A percentile compares a stretch with the other conserved stretches of the same genome.
Evolutionary conservation across 2,113 vertebrate species (phyloP).

Genomic region (Otolemur garnettii): DNA sequence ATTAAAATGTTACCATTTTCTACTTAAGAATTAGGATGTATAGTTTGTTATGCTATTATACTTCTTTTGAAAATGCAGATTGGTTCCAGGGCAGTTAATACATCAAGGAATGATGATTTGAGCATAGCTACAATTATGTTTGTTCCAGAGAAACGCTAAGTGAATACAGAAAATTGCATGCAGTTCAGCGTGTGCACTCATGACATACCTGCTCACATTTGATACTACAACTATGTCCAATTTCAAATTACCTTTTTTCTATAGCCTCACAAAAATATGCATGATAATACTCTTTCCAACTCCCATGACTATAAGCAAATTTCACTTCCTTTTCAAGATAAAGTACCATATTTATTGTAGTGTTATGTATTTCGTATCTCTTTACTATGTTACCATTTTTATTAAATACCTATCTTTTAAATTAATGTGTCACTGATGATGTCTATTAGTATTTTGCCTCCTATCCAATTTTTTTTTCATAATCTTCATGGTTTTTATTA

Average conservation of each 20-base stretch:
- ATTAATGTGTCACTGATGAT: neutral
- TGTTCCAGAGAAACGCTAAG: neutral
- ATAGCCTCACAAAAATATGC: neutral
- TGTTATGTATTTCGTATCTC: neutral
- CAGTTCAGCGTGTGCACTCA: neutral
- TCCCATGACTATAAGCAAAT: neutral
- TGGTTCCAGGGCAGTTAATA: neutral
- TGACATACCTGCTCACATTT: neutral
- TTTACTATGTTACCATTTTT: neutral
- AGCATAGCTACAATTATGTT: neutral
- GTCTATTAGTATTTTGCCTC: neutral
- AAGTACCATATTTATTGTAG: neutral
- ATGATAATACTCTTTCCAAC: neutral
- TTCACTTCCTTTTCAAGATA: neutral
- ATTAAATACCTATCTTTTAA: neutral
- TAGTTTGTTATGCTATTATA: neutral
- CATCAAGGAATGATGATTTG: neutral
- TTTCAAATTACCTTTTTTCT: neutral
- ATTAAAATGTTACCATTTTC: constrained; percentile 33
- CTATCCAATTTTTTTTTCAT: neutral
- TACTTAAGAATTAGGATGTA: neutral
- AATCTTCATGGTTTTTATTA: neutral
- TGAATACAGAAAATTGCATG: neutral
- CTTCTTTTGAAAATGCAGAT: constrained; percentile 51
- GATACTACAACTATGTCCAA: neutral